Evolutionary conservation across 2,888 invertebrate genomes (phyloP).

Genomic region (Metalampra italica): DNA sequence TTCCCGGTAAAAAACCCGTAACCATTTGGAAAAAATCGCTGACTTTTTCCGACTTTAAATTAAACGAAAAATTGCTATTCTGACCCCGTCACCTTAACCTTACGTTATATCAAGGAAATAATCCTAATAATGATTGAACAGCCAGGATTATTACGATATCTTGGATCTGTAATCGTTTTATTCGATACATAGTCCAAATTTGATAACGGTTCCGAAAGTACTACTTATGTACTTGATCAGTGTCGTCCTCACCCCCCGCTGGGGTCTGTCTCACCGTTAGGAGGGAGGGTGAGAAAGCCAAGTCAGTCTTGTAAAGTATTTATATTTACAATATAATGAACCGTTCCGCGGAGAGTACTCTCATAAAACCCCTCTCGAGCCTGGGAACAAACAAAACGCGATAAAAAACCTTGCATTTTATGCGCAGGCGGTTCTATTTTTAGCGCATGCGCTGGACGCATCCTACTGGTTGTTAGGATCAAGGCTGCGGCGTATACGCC

Average conservation of each 20-base stretch:
- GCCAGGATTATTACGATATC: slow-evolving; percentile 10
- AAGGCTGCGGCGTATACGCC: slow-evolving; percentile 58
- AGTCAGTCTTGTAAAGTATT: background rate
- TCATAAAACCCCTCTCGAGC: slow-evolving; percentile 53
- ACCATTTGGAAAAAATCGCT: too few species aligned
- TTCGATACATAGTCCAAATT: slow-evolving; percentile 25
- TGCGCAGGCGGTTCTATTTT: slow-evolving; percentile 62
- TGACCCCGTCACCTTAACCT: slow-evolving; percentile 1
- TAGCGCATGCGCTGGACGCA: slow-evolving; percentile 62
- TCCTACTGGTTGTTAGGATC: slow-evolving; percentile 71
- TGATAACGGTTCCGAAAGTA: slow-evolving; percentile 35
- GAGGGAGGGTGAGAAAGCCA: background rate
- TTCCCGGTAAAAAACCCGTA: too few species aligned
- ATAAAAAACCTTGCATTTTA: slow-evolving; percentile 62
- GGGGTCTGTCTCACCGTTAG: background rate
- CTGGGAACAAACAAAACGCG: slow-evolving; percentile 59
- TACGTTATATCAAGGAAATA: background rate
- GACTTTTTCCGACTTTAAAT: background rate
- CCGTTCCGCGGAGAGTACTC: slow-evolving; percentile 43
- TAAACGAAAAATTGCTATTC: background rate
- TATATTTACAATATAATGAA: slow-evolving; percentile 56
- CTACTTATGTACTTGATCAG: too few species aligned
- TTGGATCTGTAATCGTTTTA: slow-evolving; percentile 12
- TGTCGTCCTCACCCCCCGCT: too few species aligned
- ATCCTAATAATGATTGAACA: slow-evolving; percentile 7